Evolutionary conservation across 2,888 invertebrate species (phyloP).

Genomic region (Eupithecia tripunctaria): DNA sequence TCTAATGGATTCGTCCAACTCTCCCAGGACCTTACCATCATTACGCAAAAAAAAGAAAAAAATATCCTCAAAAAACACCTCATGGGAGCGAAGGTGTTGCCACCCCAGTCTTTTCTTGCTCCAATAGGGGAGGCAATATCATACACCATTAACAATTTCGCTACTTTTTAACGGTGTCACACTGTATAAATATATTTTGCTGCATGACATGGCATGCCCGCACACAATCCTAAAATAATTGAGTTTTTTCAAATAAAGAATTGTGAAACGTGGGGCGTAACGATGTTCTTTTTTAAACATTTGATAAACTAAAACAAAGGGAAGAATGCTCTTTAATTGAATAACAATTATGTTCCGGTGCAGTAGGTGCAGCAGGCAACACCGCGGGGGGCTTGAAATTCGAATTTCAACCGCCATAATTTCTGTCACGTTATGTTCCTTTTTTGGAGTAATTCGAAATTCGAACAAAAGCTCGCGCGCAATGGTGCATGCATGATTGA

Average conservation of each 20-base stretch:
- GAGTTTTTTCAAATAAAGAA: conserved; percentile 23
- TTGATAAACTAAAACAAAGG: conserved; percentile 34
- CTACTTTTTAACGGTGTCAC: conserved; percentile 84
- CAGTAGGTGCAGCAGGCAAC: conserved; percentile 57
- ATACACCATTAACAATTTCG: conserved; percentile 85
- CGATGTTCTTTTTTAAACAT: conserved; percentile 33
- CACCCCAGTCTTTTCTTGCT: conserved; percentile 81
- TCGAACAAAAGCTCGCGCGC: conserved; percentile 81
- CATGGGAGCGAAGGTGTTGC: conserved; percentile 82
- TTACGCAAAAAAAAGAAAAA: conserved; percentile 77
- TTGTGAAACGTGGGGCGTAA: conserved; percentile 27
- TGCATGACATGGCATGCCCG: conserved; percentile 35
- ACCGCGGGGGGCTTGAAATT: conserved; percentile 66
- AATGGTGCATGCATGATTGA: conserved; percentile 84
- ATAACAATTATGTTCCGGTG: conserved; percentile 66
- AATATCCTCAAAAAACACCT: conserved; percentile 73
- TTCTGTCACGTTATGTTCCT: conserved; percentile 74
- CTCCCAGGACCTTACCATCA: conserved; percentile 81
- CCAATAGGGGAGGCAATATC: conserved; percentile 85
- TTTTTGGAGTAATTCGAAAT: conserved; percentile 79
- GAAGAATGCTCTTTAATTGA: conserved; percentile 72
- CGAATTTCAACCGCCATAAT: conserved; percentile 76
- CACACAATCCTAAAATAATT: conserved; percentile 26
- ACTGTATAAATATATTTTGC: conserved; percentile 68
- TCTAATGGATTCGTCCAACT: conserved; percentile 83